These are phyloP conservation scores for Brachyistius frenatus DNA, from an alignment of 2,113 vertebrate species.

Conservation along the genomic window DNA sequence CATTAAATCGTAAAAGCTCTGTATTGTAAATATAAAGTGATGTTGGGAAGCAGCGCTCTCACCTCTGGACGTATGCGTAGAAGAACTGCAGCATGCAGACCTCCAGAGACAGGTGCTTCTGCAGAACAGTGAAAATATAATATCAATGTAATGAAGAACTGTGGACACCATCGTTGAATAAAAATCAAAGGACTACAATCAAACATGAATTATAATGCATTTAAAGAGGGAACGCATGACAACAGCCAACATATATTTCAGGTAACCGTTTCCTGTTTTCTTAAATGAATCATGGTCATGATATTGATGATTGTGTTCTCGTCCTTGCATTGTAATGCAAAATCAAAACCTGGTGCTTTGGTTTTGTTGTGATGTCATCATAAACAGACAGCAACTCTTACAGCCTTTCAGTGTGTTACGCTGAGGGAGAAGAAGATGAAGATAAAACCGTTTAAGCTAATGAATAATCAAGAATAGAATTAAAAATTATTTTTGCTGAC, in stretches of 20 bases:
- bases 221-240: too few relatives aligned
- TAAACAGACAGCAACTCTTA: too few relatives aligned
- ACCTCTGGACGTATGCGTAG: conserved; percentile 98
- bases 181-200: background rate
- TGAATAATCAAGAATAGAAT: too few relatives aligned
- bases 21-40: background rate
- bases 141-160: background rate
- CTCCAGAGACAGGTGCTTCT: conserved; percentile 98
- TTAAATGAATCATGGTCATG: background rate
- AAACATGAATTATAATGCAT: background rate
- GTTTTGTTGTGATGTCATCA: too few relatives aligned
- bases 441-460: background rate
- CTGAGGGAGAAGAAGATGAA: background rate
- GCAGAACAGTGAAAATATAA: conserved; percentile 42
- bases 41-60: conserved; percentile 65
- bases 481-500: too few relatives aligned
- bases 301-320: conserved; percentile 1
- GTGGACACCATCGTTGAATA: background rate
- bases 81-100: conserved; percentile 99
- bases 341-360: background rate
- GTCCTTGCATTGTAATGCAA: background rate
- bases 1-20: background rate
- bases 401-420: background rate
- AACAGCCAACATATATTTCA: background rate
- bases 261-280: background rate